Evolutionary conservation across 2,113 vertebrate species (phyloP).

Genomic region (Elgaria multicarinata): DNA sequence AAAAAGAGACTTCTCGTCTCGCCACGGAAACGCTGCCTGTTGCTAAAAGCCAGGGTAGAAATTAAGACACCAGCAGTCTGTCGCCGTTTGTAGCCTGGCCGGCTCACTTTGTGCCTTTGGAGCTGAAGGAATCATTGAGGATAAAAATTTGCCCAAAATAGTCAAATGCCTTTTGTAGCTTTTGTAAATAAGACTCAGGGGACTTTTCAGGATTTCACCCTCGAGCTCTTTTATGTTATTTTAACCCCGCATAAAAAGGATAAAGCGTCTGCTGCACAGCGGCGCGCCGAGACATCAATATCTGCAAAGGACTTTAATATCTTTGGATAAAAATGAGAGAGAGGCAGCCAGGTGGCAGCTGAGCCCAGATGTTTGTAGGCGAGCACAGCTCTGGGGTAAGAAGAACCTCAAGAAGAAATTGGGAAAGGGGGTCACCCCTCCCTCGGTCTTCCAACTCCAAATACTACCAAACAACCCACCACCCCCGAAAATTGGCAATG

Average conservation of each 20-base stretch:
- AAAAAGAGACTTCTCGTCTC: constrained; percentile 20
- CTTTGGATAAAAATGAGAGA: constrained; percentile 41
- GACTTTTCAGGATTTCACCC: constrained; percentile 37
- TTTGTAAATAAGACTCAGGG: constrained; percentile 44
- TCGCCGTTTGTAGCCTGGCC: not conserved
- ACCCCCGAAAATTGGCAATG: not conserved
- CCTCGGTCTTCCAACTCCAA: not conserved
- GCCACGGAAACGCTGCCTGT: not conserved
- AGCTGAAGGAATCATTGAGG: constrained; percentile 20
- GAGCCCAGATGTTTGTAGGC: constrained; percentile 27
- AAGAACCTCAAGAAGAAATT: not conserved
- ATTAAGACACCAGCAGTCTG: constrained; percentile 24
- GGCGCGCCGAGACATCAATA: constrained; percentile 60
- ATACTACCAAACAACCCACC: not conserved
- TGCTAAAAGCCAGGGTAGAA: not conserved
- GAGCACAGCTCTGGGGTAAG: not conserved
- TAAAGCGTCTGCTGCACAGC: constrained; percentile 51
- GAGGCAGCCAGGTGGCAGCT: constrained; percentile 40
- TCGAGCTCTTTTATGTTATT: constrained; percentile 47
- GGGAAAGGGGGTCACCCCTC: not conserved
- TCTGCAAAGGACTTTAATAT: constrained; percentile 60
- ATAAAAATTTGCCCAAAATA: constrained; percentile 50
- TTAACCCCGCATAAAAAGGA: constrained; percentile 35
- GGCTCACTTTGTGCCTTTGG: constrained; percentile 6
- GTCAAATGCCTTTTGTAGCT: constrained; percentile 26